Evolutionary conservation across 2,888 invertebrate genomes (phyloP), one percentile per base, ranked within the genome.

Genomic region (Clostera curtula): DNA sequence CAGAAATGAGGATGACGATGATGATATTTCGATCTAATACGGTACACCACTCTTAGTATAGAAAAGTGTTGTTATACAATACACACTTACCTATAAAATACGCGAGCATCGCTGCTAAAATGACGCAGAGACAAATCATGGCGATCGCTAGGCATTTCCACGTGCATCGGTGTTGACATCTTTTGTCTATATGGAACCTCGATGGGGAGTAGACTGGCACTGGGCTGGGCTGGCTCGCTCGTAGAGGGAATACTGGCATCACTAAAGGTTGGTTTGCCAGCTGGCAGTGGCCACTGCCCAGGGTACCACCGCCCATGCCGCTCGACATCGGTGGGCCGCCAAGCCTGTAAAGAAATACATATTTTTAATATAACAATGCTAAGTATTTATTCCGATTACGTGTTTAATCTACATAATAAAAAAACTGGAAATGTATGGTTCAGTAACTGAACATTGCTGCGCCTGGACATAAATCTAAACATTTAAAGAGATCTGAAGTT

Each of bases 131-230:
- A 70, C 96, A 88, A 75, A 97, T 95, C 83, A 97, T 91, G 59
- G 93, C 91, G 75, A 97, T 94, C 76, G 95, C 95, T 73, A 95
- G 91, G 80, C 96, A 97, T 85, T 96, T 95, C 97, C 97, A 97
- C 69, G 96, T 94, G 87, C 97, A 97, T 54, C 95, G 89, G 76
- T 94, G 94, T 75, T 93, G 93, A 85, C 94, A 95, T 54, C 94
- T 90, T 83, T 96, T 96, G 86, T 95, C 94, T 87, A 95, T 93
- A 87, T 95, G 94, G 87, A 95, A 95, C 77, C 95, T 90, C 69
- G 94, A 95, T 69, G 94, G 94, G 59, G 94, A 94, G 86, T 95
- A 94, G 10, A 80, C 82, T 3, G 83, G 83, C 53, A 80, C 83
- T 46, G 94, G 93, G 70, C 93, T 93, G 59, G 94, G 93, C 73